Evolutionary conservation across 2,888 invertebrate genomes (phyloP), one percentile per base, ranked within the genome.

Genomic region (Allolobophora icterica): DNA sequence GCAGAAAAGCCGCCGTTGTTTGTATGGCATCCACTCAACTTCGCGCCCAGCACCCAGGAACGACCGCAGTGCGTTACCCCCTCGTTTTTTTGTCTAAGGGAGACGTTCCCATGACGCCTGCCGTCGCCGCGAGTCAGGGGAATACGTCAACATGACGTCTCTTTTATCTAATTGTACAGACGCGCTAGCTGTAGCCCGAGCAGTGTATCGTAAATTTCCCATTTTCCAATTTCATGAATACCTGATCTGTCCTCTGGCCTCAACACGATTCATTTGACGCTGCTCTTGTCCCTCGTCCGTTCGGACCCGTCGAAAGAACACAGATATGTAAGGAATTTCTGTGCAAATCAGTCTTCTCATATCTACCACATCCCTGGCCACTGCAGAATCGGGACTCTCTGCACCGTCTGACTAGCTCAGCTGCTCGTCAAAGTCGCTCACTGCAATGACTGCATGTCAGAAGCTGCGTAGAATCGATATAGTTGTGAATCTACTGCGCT

Each of bases 181-280:
- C 71, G 71, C 71, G 71, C 71, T 52, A 21, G 24, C 71, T n/a
- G n/a, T 11, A 71, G 30, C 30, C n/a, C 0, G 71, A 4, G 71
- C 71, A 30, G 71, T n/a, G 30, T 30, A 8, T 71, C 71, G 71
- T 71, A 71, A 71, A 71, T 71, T 71, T 71, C 71, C 71, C 71
- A 71, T n/a, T 71, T 71, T 71, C n/a, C 71, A 71, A 71, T 71
- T 71, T 71, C 71, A 71, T 71, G 71, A 71, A 71, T 71, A 71
- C 71, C n/a, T n/a, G 71, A 71, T 71, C 71, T 11, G 71, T 71
- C 71, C 71, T 71, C 13, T 71, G 71, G 11, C 71, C 71, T n/a
- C 71, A 71, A 71, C 71, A n/a, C 71, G 71, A 71, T 71, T n/a
- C n/a, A 71, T 71, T 11, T 71, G 71, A n/a, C 71, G 71, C 71